phyloP scores from a whole-genome alignment of 2,113 vertebrate genomes.

The Synodontis membranacea region DNA sequence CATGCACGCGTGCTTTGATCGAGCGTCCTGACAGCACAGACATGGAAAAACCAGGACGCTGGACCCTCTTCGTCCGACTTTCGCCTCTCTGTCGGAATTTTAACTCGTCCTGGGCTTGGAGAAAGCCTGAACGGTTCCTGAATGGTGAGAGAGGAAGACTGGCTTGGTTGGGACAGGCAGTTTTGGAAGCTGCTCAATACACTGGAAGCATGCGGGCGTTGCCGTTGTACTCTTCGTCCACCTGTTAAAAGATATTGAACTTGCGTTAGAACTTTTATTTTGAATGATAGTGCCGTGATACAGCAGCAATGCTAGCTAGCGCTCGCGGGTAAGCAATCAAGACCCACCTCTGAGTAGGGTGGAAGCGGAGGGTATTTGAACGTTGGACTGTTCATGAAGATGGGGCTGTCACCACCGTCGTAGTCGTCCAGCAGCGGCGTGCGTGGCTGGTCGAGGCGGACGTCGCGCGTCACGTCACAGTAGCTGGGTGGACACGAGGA shows the following conservation, averaged over 20 bases:
- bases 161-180: conserved; percentile 43
- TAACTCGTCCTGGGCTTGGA: neutral
- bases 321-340: neutral
- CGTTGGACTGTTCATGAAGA: conserved; percentile 83
- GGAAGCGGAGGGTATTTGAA: conserved; percentile 86
- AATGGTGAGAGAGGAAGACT: conserved; percentile 32
- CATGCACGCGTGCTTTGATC: conserved; percentile 24
- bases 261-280: neutral
- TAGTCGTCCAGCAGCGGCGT: conserved; percentile 84
- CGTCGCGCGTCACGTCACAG: conserved; percentile 80
- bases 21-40: conserved; percentile 35
- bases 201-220: conserved; percentile 70
- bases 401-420: conserved; percentile 85
- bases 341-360: conserved; percentile 83
- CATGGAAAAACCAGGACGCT: neutral
- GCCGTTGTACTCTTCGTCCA: conserved; percentile 68
- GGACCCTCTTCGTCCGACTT: neutral
- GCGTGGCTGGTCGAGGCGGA: conserved; percentile 85
- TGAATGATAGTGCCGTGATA: neutral
- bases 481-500: conserved; percentile 80
- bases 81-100: neutral
- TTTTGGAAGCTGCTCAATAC: conserved; percentile 61
- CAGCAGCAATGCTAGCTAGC: neutral
- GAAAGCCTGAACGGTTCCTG: conserved; percentile 28
- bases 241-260: conserved; percentile 47